Percentiles rank a stretch among this genome's conserved stretches.
Evolutionary conservation across 2,888 invertebrate species (phyloP).

Genomic region (Drosophila rellima): DNA sequence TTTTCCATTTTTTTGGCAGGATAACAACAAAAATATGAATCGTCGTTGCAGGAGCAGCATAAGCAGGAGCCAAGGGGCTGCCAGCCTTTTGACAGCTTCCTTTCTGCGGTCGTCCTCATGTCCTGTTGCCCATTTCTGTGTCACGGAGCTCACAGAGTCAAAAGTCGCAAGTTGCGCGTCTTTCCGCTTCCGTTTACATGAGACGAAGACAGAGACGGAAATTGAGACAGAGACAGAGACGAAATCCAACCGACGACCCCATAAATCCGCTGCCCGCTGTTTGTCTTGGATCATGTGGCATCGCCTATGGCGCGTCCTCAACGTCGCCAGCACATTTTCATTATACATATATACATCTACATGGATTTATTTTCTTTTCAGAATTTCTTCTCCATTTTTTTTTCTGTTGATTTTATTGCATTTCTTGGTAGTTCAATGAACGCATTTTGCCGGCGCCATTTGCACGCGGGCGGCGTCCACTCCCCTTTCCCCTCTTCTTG

Average conservation of each 20-base stretch:
- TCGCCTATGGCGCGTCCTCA: conserved; percentile 25
- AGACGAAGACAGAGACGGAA: conserved; percentile 27
- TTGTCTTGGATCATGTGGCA: conserved; percentile 62
- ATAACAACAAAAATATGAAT: conserved; percentile 19
- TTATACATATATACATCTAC: conserved; percentile 15
- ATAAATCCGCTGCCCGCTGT: conserved; percentile 67
- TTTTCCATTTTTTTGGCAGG: conserved; percentile 49
- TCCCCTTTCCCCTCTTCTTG: background rate
- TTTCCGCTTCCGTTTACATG: conserved; percentile 68
- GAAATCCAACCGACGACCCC: conserved; percentile 55
- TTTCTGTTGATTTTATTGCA: conserved; percentile 69
- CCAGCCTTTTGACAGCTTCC: conserved; percentile 71
- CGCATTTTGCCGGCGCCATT: conserved; percentile 76
- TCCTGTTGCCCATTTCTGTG: conserved; percentile 41
- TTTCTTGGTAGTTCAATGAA: conserved; percentile 72
- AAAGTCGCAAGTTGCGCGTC: conserved; percentile 68
- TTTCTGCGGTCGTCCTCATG: conserved; percentile 61
- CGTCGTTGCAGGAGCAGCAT: conserved; percentile 11
- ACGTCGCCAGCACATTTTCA: conserved; percentile 53
- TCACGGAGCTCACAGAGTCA: conserved; percentile 25
- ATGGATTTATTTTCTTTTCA: conserved; percentile 60
- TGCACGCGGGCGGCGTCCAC: conserved; percentile 25
- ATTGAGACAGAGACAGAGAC: background rate
- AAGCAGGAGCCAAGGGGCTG: conserved; percentile 56
- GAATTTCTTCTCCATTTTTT: conserved; percentile 34